Conservation (phyloP, 2,113 vertebrate species). For the Rhynchomys soricoides region DNA sequence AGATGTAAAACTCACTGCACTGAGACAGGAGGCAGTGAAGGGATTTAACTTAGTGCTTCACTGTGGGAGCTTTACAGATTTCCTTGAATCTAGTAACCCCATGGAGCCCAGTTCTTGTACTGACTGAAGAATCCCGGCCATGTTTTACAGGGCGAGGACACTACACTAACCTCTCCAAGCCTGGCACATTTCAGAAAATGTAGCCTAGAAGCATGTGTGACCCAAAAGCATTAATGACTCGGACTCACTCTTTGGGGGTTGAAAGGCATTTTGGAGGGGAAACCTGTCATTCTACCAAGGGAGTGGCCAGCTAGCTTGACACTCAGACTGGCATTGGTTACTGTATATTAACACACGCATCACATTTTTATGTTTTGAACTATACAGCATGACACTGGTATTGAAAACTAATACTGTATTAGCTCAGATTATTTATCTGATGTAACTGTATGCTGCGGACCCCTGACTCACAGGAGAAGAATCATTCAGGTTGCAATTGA, state of each 20-base stretch:
- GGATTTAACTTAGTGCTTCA: not conserved
- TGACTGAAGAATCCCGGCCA: conserved; percentile 33
- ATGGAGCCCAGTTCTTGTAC: not conserved
- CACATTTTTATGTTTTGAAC: conserved; percentile 1
- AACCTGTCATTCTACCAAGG: not conserved
- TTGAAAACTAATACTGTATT: conserved; percentile 4
- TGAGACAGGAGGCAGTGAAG: not conserved
- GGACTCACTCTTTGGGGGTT: not conserved
- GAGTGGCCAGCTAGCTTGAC: not conserved
- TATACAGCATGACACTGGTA: not conserved
- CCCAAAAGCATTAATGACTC: not conserved
- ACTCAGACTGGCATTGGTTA: not conserved
- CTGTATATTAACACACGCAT: not conserved
- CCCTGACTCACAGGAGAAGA: conserved; percentile 6
- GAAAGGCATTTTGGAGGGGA: not conserved
- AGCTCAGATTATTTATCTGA: conserved; percentile 43
- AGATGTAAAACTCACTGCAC: not conserved
- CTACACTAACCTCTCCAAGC: not conserved
- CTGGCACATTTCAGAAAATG: conserved; percentile 50
- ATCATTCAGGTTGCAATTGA: conserved; percentile 20
- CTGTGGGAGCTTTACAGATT: not conserved
- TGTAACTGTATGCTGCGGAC: conserved; percentile 23
- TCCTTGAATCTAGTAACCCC: conserved; percentile 2
- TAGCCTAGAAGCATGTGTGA: conserved; percentile 23
- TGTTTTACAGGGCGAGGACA: not conserved